Evolutionary conservation across 1,140 invertebrate species (phyloP), one percentile per base, ranked within the genome.

Genomic region (Solen grandis): DNA sequence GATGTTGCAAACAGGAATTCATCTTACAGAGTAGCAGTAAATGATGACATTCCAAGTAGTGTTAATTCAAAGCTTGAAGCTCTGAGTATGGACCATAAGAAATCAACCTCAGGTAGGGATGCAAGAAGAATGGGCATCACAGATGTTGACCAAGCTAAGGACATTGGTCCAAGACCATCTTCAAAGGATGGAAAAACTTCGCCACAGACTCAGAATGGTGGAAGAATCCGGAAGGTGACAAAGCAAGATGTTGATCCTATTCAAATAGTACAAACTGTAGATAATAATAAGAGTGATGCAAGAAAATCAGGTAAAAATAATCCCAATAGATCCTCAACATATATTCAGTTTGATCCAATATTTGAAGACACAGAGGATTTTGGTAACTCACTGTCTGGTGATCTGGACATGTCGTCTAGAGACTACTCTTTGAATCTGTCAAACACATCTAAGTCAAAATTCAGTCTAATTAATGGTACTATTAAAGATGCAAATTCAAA

Each of bases 281-380:
- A 86, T 35, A 81, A 41, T 54, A n/a, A n/a, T n/a, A 55, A 62
- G 25, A 81, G 50, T 0, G 59, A 59, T 16, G 63, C 80, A 27
- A 72, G 79, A 80, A 80, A 86, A 73, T 33, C 76, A 25, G 76
- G 57, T 38, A 88, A 86, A 66, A 85, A 83, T n/a, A 69, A 86
- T 73, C 79, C 84, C 65, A 85, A 81, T 66, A 80, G 78, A 29
- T 87, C 87, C 4, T 90, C 89, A 2, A 89, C 88, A 2, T 90
- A 89, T 73, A 88, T 90, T 46, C 81, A 87, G 33, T 90, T 90
- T 86, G 89, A 90, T 81, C 85, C 88, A 4, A 90, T 90, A 36
- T 89, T 89, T 70, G 89, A 90, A 66, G 84, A 86, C 55, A 84
- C 84, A n/a, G 89, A 90, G 65, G 87, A 87, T 60, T 83, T 88